These are phyloP conservation scores for Chiridota heheva DNA, from an alignment of 35 echinoderm and acorn worm species.

Conservation along the genomic window DNA sequence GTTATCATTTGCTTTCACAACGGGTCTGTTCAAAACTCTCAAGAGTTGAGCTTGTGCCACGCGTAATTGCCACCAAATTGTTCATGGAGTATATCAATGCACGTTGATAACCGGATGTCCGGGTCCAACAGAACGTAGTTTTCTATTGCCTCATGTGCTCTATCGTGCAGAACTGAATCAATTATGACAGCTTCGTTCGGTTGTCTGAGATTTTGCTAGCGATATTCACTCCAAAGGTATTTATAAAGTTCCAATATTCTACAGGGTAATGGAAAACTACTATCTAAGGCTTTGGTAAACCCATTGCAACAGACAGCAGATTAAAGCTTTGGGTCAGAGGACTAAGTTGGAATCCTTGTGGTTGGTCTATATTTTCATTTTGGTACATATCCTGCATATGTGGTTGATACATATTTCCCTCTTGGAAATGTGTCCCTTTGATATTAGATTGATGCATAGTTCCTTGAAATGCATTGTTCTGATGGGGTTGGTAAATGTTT, in stretches of 20 bases:
- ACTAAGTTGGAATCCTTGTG: too few relatives aligned
- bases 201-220: conserved; percentile 31
- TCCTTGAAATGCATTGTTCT: too few relatives aligned
- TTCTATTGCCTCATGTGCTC: conserved; percentile 38
- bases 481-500: too few relatives aligned
- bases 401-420: too few relatives aligned
- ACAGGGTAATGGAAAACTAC: too few relatives aligned
- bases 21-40: conserved; percentile 18
- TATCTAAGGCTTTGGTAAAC: too few relatives aligned
- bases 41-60: conserved; percentile 36
- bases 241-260: conserved; percentile 61
- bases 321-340: too few relatives aligned
- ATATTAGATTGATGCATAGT: too few relatives aligned
- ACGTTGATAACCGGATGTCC: conserved; percentile 33
- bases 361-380: too few relatives aligned
- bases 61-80: conserved; percentile 52
- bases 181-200: conserved; percentile 32
- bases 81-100: conserved; percentile 65
- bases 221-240: conserved; percentile 46
- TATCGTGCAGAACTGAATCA: conserved; percentile 69
- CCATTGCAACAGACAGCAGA: too few relatives aligned
- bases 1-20: conserved; percentile 1
- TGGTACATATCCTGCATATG: too few relatives aligned
- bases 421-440: too few relatives aligned
- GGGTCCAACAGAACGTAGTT: conserved; percentile 51